Conservation (phyloP, 2,113 vertebrate species). For the Notarius lentiginosus region DNA sequence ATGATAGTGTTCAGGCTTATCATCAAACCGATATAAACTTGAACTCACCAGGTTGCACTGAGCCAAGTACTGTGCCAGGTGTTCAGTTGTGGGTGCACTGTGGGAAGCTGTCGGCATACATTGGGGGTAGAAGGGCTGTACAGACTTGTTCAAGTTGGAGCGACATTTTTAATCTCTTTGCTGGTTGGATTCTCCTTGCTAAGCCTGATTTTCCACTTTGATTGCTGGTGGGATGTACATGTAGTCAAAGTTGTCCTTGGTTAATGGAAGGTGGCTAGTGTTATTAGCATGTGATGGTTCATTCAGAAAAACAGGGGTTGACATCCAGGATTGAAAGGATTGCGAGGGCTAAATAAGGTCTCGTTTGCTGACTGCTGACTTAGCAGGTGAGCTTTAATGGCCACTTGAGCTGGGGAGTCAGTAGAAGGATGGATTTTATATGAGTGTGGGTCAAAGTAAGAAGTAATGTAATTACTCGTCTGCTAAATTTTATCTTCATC, state of each 20-base stretch:
- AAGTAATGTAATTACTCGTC: not conserved
- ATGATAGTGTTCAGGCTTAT: constrained; percentile 1
- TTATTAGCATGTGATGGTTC: too few relatives aligned
- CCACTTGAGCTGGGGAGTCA: not conserved
- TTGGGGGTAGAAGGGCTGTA: not conserved
- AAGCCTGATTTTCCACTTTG: not conserved
- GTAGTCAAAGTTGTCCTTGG: too few relatives aligned
- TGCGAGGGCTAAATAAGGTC: too few relatives aligned
- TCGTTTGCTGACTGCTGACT: too few relatives aligned
- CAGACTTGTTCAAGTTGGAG: not conserved
- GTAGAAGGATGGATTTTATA: not conserved
- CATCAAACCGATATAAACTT: constrained; percentile 15
- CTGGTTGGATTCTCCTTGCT: too few relatives aligned
- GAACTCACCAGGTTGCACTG: not conserved
- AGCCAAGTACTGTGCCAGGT: not conserved
- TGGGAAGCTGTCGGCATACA: not conserved
- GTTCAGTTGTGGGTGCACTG: not conserved
- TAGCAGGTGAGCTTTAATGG: too few relatives aligned
- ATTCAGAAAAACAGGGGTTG: too few relatives aligned
- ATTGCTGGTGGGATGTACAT: too few relatives aligned
- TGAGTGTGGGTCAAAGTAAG: not conserved
- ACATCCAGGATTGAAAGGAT: too few relatives aligned
- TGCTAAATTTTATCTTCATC: not conserved
- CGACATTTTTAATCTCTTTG: not conserved
- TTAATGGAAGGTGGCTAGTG: too few relatives aligned